Conservation (phyloP, 2,888 invertebrate genomes). For the Aphodius granarius region DNA sequence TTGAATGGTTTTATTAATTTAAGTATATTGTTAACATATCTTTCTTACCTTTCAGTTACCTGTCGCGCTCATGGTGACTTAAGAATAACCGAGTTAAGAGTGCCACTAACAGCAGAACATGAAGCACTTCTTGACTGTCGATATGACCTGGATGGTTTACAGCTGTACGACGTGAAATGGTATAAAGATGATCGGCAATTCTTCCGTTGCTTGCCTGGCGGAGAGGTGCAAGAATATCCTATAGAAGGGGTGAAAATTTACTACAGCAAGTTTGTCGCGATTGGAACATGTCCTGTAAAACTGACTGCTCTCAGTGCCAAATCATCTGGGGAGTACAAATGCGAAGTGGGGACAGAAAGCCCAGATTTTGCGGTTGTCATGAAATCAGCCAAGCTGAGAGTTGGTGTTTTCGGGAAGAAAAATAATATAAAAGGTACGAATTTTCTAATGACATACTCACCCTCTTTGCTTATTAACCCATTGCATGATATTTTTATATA, state of each 20-base stretch:
- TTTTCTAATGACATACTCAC: no score
- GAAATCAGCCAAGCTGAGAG: conserved; percentile 30
- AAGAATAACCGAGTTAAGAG: conserved; percentile 42
- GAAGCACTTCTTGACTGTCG: conserved; percentile 44
- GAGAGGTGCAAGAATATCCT: conserved; percentile 40
- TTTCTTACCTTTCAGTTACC: conserved; percentile 16
- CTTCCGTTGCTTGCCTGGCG: conserved; percentile 43
- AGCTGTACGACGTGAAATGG: conserved; percentile 49
- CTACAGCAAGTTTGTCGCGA: conserved; percentile 32
- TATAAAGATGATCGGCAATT: conserved; percentile 48
- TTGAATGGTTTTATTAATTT: no score
- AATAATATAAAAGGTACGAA: background rate
- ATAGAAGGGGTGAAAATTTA: conserved; percentile 42
- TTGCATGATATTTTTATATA: no score
- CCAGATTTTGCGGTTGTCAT: conserved; percentile 40
- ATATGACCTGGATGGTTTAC: conserved; percentile 42
- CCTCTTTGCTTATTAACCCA: no score
- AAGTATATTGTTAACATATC: background rate
- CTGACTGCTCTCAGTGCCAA: conserved; percentile 39
- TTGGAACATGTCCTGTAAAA: conserved; percentile 44
- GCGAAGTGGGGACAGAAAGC: conserved; percentile 47
- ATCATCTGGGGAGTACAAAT: conserved; percentile 45
- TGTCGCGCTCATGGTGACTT: background rate
- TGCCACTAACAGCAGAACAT: conserved; percentile 41
- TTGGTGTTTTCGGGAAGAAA: conserved; percentile 15